Conservation (phyloP, 2,888 invertebrate genomes). For the Diarsia dahlii region DNA sequence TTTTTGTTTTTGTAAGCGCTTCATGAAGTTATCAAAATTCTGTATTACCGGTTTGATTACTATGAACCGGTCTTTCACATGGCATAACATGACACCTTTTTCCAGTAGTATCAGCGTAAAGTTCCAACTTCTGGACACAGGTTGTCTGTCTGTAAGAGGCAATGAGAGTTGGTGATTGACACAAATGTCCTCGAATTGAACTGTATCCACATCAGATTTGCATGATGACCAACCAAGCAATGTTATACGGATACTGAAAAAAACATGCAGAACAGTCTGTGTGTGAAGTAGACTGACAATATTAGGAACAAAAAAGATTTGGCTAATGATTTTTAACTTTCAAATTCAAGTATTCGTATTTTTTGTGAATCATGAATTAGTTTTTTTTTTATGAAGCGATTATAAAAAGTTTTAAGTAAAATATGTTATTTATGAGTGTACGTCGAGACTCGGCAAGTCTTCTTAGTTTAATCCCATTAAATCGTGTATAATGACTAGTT, state of each 20-base stretch:
- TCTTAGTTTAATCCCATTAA: slow-evolving; percentile 67
- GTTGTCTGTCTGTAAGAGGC: too few species aligned
- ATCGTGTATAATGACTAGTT: slow-evolving; percentile 71
- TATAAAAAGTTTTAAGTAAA: slow-evolving; percentile 66
- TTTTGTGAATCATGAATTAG: slow-evolving; percentile 11
- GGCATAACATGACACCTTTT: neutral
- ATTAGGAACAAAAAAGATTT: neutral
- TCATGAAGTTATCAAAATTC: slow-evolving; percentile 27
- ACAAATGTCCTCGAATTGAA: too few species aligned
- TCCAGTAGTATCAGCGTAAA: too few species aligned
- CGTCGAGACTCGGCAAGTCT: slow-evolving; percentile 66
- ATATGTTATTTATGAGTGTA: slow-evolving; percentile 69
- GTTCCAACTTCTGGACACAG: too few species aligned
- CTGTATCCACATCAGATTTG: too few species aligned
- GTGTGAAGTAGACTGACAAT: neutral
- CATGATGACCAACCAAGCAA: too few species aligned
- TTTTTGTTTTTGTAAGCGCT: slow-evolving; percentile 61
- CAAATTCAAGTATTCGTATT: slow-evolving; percentile 1
- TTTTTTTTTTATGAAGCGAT: slow-evolving; percentile 48
- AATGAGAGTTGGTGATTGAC: too few species aligned
- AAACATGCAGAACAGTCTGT: too few species aligned
- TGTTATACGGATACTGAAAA: too few species aligned
- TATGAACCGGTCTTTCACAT: neutral
- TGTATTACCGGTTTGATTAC: neutral
- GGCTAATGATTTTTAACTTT: slow-evolving; percentile 1